These are phyloP conservation scores for Lysandra bellargus DNA, from an alignment of 2,888 invertebrate species.

Conservation along the genomic window DNA sequence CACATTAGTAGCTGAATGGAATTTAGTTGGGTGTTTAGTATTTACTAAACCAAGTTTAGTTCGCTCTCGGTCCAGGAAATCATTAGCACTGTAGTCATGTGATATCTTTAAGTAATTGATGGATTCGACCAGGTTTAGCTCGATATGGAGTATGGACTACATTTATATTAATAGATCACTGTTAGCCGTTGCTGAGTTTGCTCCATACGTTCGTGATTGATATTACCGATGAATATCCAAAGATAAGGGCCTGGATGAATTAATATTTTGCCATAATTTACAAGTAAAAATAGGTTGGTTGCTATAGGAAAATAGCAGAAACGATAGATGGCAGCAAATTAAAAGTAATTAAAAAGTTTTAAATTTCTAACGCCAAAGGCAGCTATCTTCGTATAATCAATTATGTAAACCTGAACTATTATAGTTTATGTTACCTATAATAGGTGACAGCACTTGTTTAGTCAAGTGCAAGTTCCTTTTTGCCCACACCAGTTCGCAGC, in stretches of 20 bases:
- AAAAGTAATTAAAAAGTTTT: neutral
- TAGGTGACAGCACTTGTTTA: too few relatives aligned
- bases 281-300: too few relatives aligned
- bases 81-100: constrained; percentile 83
- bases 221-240: neutral
- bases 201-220: neutral
- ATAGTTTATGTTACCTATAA: too few relatives aligned
- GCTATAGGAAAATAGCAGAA: too few relatives aligned
- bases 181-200: neutral
- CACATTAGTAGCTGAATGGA: neutral
- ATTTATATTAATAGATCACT: constrained; percentile 32
- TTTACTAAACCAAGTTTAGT: neutral
- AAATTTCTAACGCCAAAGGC: neutral
- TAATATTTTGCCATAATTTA: neutral
- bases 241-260: neutral
- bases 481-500: too few relatives aligned
- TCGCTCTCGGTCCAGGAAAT: constrained; percentile 44
- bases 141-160: constrained; percentile 28
- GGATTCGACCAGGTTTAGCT: constrained; percentile 31
- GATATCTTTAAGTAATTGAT: constrained; percentile 70
- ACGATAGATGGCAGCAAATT: too few relatives aligned
- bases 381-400: neutral
- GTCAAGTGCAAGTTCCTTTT: too few relatives aligned
- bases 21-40: neutral
- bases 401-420: too few relatives aligned